Evolutionary conservation across 2,888 invertebrate genomes (phyloP).

Genomic region (Eubasilissa splendida): DNA sequence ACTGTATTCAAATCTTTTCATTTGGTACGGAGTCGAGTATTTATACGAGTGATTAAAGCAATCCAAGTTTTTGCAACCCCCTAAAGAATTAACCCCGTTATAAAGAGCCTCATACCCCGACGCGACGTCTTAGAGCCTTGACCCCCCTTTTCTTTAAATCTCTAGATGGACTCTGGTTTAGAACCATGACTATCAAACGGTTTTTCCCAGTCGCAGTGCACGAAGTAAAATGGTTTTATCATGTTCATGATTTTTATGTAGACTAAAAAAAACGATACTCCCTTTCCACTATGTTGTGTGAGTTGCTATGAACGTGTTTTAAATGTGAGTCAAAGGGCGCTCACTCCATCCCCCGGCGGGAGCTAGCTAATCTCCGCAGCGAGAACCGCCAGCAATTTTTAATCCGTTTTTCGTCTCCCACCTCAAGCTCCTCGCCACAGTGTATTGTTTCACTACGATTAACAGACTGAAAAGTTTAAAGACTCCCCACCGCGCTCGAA

Average conservation of each 20-base stretch:
- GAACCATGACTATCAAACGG: background rate
- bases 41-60: slow-evolving; percentile 52
- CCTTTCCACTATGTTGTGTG: no score
- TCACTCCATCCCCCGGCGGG: slow-evolving; percentile 6
- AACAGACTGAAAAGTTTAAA: slow-evolving; percentile 3
- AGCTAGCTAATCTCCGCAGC: slow-evolving; percentile 26
- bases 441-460: slow-evolving; percentile 32
- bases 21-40: slow-evolving; percentile 46
- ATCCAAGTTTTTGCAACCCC: slow-evolving; percentile 44
- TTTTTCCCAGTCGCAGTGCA: no score
- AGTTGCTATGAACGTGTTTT: no score
- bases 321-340: background rate
- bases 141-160: slow-evolving; percentile 28
- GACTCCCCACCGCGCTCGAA: background rate
- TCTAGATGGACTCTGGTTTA: background rate
- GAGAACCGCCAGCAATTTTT: slow-evolving; percentile 32
- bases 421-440: slow-evolving; percentile 6
- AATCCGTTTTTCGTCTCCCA: slow-evolving; percentile 46
- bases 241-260: no score
- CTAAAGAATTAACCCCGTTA: slow-evolving; percentile 26
- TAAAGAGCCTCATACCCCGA: background rate
- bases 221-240: no score
- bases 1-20: slow-evolving; percentile 52
- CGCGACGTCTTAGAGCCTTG: background rate
- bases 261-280: no score